Evolutionary conservation across 2,113 vertebrate genomes (phyloP), one percentile per base, ranked within the genome.

Genomic region (Chlorodrepanis virens): DNA sequence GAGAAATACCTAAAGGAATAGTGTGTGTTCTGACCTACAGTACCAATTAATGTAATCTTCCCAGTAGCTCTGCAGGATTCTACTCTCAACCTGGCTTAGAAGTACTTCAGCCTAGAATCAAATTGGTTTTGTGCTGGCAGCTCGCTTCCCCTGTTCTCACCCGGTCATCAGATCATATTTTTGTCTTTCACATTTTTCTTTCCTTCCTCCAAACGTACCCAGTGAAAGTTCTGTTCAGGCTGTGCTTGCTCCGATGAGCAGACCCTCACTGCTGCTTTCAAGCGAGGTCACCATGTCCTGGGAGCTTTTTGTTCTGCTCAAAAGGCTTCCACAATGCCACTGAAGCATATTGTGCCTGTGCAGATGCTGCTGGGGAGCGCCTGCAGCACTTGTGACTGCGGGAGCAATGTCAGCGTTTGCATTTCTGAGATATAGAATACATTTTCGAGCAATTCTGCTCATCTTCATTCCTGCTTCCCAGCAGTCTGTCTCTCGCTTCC

Each of bases 291-390:
- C 52, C 45, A 28, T 50, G 80, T 95, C 80, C 96, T 81, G 69
- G 65, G 80, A 95, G 93, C 80, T 87, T 94, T 96, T 93, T 95
- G 60, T 95, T 95, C 92, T 87, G 94, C 86, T 93, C 88, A 92
- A 65, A 93, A 94, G 85, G 65, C 53, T 94, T 94, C 90, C 88
- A 84, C 50, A 93, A 50, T 35, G 88, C 86, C 70, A 94, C 69
- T 93, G 94, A 74, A 96, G 92, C 94, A 82, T 68, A 75, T 7
- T 84, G 94, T 93, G 93, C 86, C 90, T 23, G 80, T 53, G 80
- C 81, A 61, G 64, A 81, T 17, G 69, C 90, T 82, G 76, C 75
- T 64, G 83, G 93, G 92, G 56, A 93, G 69, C 0, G 76, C 93
- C 94, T 31, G 88, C 88, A 89, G 96, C 92, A 44, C 49, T 87